Conservation (phyloP, 2,113 vertebrate genomes). For the Lepisosteus oculatus region DNA sequence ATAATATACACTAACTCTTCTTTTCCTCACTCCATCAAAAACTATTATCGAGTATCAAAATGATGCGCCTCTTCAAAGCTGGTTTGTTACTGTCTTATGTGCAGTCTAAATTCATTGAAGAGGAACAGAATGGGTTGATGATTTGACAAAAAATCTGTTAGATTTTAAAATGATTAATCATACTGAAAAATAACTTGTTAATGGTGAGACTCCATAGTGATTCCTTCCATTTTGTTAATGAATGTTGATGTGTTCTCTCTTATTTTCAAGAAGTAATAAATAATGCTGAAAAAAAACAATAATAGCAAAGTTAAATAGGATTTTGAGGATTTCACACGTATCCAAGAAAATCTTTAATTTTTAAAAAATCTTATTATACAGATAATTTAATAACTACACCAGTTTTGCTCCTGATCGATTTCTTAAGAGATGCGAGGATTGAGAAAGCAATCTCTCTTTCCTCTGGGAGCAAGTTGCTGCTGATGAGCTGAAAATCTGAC, state of each 20-base stretch:
- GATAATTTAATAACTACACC: slow-evolving; percentile 20
- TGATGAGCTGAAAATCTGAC: slow-evolving; percentile 1
- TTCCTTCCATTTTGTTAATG: not conserved
- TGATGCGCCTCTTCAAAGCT: no score
- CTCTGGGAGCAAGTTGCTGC: not conserved
- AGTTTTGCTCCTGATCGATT: slow-evolving; percentile 23
- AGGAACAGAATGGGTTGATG: no score
- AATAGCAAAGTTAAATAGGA: no score
- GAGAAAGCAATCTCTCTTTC: slow-evolving; percentile 6
- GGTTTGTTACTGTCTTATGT: no score
- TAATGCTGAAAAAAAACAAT: slow-evolving; percentile 4
- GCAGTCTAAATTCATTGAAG: no score
- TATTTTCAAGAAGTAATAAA: not conserved
- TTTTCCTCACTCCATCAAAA: no score
- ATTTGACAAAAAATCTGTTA: no score
- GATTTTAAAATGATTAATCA: no score
- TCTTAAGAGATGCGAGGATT: slow-evolving; percentile 10
- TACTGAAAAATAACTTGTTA: no score
- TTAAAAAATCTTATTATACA: not conserved
- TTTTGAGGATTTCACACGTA: slow-evolving; percentile 11
- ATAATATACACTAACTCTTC: no score
- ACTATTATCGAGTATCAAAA: no score
- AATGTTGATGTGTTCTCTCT: not conserved
- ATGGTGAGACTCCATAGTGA: no score
- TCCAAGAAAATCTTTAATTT: slow-evolving; percentile 18